Conservation (phyloP, 2,888 invertebrate genomes). For the Cantharis lateralis region DNA sequence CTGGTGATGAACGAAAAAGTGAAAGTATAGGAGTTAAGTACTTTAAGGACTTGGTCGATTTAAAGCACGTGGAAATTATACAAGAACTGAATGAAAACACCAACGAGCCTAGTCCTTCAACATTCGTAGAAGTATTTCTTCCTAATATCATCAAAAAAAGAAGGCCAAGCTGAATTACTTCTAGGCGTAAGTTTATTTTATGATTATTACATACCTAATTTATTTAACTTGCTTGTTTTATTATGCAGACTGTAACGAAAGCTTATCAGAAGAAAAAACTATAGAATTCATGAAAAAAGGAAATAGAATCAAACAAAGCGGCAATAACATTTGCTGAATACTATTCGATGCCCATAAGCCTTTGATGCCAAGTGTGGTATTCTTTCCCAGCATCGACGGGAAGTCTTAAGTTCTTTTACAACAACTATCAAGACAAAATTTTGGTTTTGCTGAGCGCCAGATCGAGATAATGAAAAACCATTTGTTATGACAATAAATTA, state of each 20-base stretch:
- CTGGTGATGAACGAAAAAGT: neutral
- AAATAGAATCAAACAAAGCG: too few relatives aligned
- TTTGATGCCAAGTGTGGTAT: too few relatives aligned
- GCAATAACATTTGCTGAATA: too few relatives aligned
- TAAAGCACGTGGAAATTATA: too few relatives aligned
- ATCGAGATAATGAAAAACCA: too few relatives aligned
- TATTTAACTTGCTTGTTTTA: neutral
- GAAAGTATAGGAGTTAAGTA: neutral
- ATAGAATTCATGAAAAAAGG: neutral
- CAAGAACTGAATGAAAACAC: too few relatives aligned
- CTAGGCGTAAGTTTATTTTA: neutral
- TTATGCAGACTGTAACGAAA: neutral
- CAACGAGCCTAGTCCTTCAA: neutral
- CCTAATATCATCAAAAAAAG: neutral
- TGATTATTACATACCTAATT: neutral
- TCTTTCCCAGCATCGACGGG: too few relatives aligned
- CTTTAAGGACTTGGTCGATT: neutral
- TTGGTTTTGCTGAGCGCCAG: too few relatives aligned
- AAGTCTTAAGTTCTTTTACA: too few relatives aligned
- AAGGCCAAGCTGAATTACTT: neutral
- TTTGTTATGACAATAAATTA: too few relatives aligned
- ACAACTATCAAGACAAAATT: too few relatives aligned
- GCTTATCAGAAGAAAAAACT: neutral
- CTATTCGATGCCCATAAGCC: too few relatives aligned
- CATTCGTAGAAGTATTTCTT: neutral